Evolutionary conservation across 2,888 invertebrate genomes (phyloP).

Genomic region (Chaetoderma sp.): DNA sequence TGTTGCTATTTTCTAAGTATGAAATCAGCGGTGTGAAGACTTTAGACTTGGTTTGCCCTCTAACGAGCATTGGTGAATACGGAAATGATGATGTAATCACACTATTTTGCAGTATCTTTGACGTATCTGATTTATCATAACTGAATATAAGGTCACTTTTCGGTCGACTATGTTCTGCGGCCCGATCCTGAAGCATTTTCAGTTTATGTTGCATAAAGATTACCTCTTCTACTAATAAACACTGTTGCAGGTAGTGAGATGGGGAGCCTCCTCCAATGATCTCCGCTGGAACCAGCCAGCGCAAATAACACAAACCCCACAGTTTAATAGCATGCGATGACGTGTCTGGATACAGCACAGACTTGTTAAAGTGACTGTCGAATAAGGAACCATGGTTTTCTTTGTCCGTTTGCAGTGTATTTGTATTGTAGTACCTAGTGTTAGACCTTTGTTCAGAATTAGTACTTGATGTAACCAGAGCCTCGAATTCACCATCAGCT

Average conservation of each 20-base stretch:
- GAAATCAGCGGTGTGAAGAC: conserved; percentile 45
- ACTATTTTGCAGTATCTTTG: conserved; percentile 43
- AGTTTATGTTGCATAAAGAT: conserved; percentile 59
- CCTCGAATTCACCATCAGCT: neutral
- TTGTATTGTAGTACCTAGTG: neutral
- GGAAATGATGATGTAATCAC: conserved; percentile 60
- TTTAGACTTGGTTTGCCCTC: conserved; percentile 41
- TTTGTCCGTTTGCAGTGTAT: no score
- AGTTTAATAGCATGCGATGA: conserved; percentile 71
- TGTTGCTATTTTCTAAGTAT: conserved; percentile 49
- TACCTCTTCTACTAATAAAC: conserved; percentile 68
- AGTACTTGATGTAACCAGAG: conserved; percentile 65
- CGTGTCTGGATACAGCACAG: conserved; percentile 39
- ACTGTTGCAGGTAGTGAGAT: conserved; percentile 67
- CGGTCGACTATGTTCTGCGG: conserved; percentile 34
- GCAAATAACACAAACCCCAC: conserved; percentile 91
- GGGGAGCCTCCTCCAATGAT: conserved; percentile 78
- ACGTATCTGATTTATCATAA: conserved; percentile 31
- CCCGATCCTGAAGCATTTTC: conserved; percentile 30
- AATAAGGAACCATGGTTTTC: no score
- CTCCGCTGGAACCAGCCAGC: conserved; percentile 88
- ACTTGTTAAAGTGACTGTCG: no score
- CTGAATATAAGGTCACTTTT: conserved; percentile 56
- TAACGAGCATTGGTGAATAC: conserved; percentile 45
- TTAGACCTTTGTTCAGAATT: neutral